Evolutionary conservation across 2,113 vertebrate species (phyloP), one percentile per base, ranked within the genome.

Genomic region (Cyprinodon tularosa): DNA sequence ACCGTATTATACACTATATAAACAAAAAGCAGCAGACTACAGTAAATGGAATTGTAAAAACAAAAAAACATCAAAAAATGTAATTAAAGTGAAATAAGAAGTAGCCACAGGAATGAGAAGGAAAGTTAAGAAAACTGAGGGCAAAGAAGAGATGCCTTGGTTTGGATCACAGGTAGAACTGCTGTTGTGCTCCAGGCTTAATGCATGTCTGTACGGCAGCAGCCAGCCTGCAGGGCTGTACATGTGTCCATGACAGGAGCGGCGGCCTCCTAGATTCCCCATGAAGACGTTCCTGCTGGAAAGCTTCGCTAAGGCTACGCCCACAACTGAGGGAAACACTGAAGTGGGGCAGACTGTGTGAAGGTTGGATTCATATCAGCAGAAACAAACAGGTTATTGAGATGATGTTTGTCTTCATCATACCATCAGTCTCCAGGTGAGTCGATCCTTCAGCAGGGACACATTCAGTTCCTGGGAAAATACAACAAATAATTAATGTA

Each of bases 201-300:
- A 61, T 0, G 73, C 85, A 85, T 95, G 90, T 84, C 66, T 94
- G 73, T 92, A 88, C 0, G 94, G 96, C 57, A 97, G 91, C 53
- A 97, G 88, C 96, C 96, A 97, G 44, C 96, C 96, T 1, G 90
- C 95, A 4, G 96, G 96, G 74, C 96, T 96, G 84, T 96, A 97
- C 61, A 95, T 72, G 76, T 94, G 90, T 53, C 95, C 86, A 14
- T 97, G 96, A 83, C 96, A 97, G 62, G 96, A 97, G 44, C 96
- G 91, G 4, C 95, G 94, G n/a, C 94, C 93, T 7, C 75, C 77
- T 0, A 97, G 92, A 82, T 93, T 95, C 74, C 76, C 92, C 38
- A 96, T 90, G 68, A 87, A 93, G 10, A 96, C 53, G 62, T 86
- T 95, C 71, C 84, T 95, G 87, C 88, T 92, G 36, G 90, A 93